Evolutionary conservation across 2,113 vertebrate species (phyloP), one percentile per base, ranked within the genome.

Genomic region (Corynorhinus townsendii): DNA sequence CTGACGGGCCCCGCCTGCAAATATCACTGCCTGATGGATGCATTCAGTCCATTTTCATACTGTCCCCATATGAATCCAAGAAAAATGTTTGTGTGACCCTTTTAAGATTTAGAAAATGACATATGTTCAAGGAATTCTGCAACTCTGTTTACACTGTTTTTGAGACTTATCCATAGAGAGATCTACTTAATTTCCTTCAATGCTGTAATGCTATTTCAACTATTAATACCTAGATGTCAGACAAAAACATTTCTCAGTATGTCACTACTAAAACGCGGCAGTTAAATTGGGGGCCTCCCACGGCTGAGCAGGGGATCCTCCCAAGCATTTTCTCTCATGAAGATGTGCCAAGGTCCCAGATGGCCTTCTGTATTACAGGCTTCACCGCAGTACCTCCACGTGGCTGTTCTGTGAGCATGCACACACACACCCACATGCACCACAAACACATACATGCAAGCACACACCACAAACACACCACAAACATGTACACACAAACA

Each of bases 381-480:
- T 28, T 12, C 28, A 1, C 56, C 6, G 4, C 35, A 40, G 90
- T 2, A 7, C 56, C 26, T 40, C 28, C 71, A 19, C 0, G 3
- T 12, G 71, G 90, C 45, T 3, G 4, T 28, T 43, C 35, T 45
- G 15, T 24, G 49, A 7, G 28, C 49, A 54, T 1, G 24, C 54
- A 43, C 14, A 0, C 49, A 8, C 9, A 7, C 24, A 35, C 7
- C 6, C 20, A 49, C 19, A 47, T 3, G 2, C 28, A 22, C 14
- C 19, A 26, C 14, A 38, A 16, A 17, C 24, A 11, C 15, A 14
- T 59, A 33, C 54, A 43, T 19, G 14, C 24, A 45, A 16, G 22
- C 80, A 30, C 28, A 40, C 1, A 14, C 52, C 26, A 24, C 54
- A 56, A 24, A 24, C 24, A 28, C 24, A 30, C 26, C 62, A 64